Base-by-base conservation (phyloP, 2,113 vertebrate genomes). In the Alethe castanea region DNA sequence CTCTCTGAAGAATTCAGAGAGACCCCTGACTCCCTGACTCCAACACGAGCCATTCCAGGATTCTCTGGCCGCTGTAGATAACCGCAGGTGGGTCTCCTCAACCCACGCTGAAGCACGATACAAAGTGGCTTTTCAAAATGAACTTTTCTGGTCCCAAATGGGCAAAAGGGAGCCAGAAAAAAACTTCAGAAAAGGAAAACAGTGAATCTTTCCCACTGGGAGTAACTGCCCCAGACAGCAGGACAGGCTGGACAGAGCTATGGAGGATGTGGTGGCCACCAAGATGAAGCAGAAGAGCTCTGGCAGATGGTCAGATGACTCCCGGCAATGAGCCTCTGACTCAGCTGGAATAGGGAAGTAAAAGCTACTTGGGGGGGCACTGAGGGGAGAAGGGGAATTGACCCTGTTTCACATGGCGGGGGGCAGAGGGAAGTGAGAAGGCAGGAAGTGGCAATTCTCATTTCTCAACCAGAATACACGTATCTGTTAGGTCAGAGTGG, bases 11-110 rank as follows among this genome's bases (percentile, higher is more conserved):
- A 45, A 45, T 45, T 45, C 19, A 45, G 19, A 45, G 44, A 45
- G 44, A 19, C 9, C 44, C 44, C 44, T 44, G 44, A 44, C 44
- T 44, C 44, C 19, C 44, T 45, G 19, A 45, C 44, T 35, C 17
- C 33, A 52, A 7, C 14, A 16, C 0, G 4, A n/a, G 50, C 33
- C 19, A 2, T 29, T 36, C 50, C 57, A 24, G 50, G 71, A 64
- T 64, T 70, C 50, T 56, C 23, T 36, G 42, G 7, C 19, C 0
- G 0, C 4, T 1, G 42, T 7, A 3, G 48, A 4, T 1, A 1
- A 9, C 50, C 9, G 19, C 5, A 12, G 26, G 3, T 67, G 64
- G 5, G 4, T 29, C 48, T 53, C 23, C 59, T 25, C 29, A 38
- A n/a, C 4, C 14, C 2, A 0, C n/a, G 64, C 9, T 23, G 61